Percentiles rank a stretch among this genome's conserved stretches.
Evolutionary conservation across 2,888 invertebrate genomes (phyloP).

Genomic region (Aelia acuminata): DNA sequence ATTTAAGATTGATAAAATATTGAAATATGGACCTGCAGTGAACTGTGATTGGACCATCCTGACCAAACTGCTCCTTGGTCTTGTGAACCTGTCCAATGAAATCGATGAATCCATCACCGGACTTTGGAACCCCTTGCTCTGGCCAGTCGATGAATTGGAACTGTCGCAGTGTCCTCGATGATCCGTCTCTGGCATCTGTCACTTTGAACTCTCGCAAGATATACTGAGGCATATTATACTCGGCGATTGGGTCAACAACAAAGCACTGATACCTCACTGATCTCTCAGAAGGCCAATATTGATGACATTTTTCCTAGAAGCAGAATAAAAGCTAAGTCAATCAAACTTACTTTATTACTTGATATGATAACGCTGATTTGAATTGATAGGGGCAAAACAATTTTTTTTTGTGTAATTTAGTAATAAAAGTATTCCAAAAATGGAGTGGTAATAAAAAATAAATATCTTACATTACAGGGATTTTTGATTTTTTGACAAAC

Average conservation of each 20-base stretch:
- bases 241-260: conserved; percentile 98
- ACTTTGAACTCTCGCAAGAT: conserved; percentile 99
- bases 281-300: conserved; percentile 99
- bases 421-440: too few relatives aligned
- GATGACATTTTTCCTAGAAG: conserved; percentile 95
- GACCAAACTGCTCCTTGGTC: conserved; percentile 99
- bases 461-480: too few relatives aligned
- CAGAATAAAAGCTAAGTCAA: too few relatives aligned
- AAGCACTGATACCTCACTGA: conserved; percentile 98
- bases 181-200: conserved; percentile 97
- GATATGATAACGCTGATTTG: too few relatives aligned
- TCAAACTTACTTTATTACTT: too few relatives aligned
- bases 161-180: conserved; percentile 94
- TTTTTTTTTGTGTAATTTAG: too few relatives aligned
- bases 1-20: not conserved
- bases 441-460: too few relatives aligned
- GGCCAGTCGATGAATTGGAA: conserved; percentile 98
- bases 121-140: conserved; percentile 96
- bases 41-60: conserved; percentile 98
- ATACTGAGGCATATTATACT: conserved; percentile 99
- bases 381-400: too few relatives aligned
- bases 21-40: conserved; percentile 83
- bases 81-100: conserved; percentile 99
- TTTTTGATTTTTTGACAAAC: too few relatives aligned
- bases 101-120: conserved; percentile 98